Percentiles rank a stretch among this genome's conserved stretches.
Evolutionary conservation across 2,888 invertebrate genomes (phyloP).

Genomic region (Drosophila melanosoma): DNA sequence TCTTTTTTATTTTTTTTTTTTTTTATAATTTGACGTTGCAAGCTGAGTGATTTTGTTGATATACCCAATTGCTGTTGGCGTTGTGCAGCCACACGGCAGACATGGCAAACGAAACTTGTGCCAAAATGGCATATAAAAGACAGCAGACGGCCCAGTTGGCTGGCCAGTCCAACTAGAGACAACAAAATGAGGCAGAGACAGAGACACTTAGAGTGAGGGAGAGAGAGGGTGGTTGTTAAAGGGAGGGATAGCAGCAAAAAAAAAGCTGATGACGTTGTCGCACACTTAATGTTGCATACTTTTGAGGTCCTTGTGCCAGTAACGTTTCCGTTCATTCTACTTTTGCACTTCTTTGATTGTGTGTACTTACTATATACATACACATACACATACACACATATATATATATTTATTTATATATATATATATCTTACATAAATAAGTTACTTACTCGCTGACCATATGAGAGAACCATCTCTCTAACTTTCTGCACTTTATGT

Average conservation of each 20-base stretch:
- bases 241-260: background rate
- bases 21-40: background rate
- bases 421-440: background rate
- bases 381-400: background rate
- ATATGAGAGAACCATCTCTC: background rate
- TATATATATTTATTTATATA: background rate
- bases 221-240: background rate
- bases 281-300: conserved; percentile 78
- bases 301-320: conserved; percentile 78
- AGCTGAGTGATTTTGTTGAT: background rate
- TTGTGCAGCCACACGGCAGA: conserved; percentile 32
- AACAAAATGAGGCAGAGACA: background rate
- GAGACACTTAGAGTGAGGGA: background rate
- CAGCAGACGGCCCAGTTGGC: conserved; percentile 27
- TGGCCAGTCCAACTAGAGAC: conserved; percentile 21
- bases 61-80: background rate
- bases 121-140: conserved; percentile 69
- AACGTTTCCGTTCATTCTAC: conserved; percentile 77
- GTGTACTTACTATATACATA: conserved; percentile 1
- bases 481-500: background rate
- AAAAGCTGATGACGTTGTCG: conserved; percentile 48
- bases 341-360: conserved; percentile 48
- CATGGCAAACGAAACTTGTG: conserved; percentile 52
- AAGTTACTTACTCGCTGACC: background rate
- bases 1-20: background rate